These are phyloP conservation scores for Grallaria varia DNA, from an alignment of 2,113 vertebrate species.

Conservation along the genomic window DNA sequence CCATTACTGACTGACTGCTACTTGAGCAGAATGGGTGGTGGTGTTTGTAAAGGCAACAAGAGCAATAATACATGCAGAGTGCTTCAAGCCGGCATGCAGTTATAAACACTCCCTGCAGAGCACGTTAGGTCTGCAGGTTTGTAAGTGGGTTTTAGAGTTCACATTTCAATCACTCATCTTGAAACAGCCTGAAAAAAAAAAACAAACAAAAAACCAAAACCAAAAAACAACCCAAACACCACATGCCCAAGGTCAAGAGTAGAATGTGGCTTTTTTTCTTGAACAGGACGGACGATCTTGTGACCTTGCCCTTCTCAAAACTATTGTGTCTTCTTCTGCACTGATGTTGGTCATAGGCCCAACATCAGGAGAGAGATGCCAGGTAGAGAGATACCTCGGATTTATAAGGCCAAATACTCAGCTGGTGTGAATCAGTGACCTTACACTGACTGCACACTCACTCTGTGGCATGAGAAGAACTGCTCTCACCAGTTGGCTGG, in stretches of 20 bases:
- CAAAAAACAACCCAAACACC: neutral
- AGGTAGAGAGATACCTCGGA: neutral
- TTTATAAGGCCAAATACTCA: neutral
- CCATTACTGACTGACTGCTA: neutral
- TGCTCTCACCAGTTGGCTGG: neutral
- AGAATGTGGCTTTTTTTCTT: neutral
- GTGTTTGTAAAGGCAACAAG: neutral
- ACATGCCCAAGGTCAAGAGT: neutral
- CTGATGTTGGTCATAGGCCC: neutral
- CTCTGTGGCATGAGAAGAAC: neutral
- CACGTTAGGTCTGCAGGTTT: neutral
- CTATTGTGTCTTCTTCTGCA: neutral
- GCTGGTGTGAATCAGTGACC: neutral
- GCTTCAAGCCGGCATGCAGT: neutral
- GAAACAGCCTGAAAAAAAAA: neutral
- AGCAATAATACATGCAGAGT: neutral
- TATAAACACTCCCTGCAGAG: neutral
- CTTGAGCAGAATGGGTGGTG: neutral
- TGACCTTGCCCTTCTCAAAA: neutral
- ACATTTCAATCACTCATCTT: neutral
- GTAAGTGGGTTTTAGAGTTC: neutral
- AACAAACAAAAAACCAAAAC: neutral
- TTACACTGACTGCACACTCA: rapidly evolving
- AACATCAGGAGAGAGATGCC: neutral
- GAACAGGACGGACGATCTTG: neutral